Evolutionary conservation across 2,888 invertebrate genomes (phyloP), one percentile per base, ranked within the genome.

Genomic region (Drosophila hawaiiensis): DNA sequence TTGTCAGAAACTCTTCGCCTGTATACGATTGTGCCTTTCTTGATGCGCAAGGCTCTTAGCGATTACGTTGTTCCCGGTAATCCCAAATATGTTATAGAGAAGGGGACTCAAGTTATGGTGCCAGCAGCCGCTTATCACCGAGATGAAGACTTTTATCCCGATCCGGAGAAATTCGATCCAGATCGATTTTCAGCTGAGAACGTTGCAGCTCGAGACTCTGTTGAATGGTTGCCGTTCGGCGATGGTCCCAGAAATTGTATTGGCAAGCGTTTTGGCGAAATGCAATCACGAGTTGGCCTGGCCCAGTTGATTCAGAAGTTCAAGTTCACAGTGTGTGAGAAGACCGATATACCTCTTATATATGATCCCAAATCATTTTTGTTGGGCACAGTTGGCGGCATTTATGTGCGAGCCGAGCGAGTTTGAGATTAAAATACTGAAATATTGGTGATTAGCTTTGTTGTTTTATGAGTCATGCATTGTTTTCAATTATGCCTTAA

Each of bases 101-200:
- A 94, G 28, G 91, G 87, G 28, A 85, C 82, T 3, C 69, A 77
- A 4, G 50, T 92, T 0, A 5, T 89, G 0, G 76, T 92, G 25
- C 92, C 92, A 0, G 74, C 80, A 12, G 93, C 94, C 65, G 94
- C 94, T 0, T 94, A 95, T 78, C 96, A 96, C 64, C 94, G 94
- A 83, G 95, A 95, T 76, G 91, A 92, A 2, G 82, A 92, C 2
- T 87, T 92, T 41, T 94, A 93, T 73, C 92, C 93, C 0, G 93
- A 96, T 3, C 96, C 96, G 0, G 93, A 94, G 1, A 94, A 92
- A 25, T 96, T 95, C 65, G 94, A 95, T 68, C 96, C 96, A 0
- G 95, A 95, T 0, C 93, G 95, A 76, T 96, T 96, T 89, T 91
- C 94, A 0, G 92, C 94, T 2, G 95, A 95, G 69, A 94, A 94